Evolutionary conservation across 2,797 vertebrate genomes (phyloP).

Genomic region (Neosilurus hyrtlii): DNA sequence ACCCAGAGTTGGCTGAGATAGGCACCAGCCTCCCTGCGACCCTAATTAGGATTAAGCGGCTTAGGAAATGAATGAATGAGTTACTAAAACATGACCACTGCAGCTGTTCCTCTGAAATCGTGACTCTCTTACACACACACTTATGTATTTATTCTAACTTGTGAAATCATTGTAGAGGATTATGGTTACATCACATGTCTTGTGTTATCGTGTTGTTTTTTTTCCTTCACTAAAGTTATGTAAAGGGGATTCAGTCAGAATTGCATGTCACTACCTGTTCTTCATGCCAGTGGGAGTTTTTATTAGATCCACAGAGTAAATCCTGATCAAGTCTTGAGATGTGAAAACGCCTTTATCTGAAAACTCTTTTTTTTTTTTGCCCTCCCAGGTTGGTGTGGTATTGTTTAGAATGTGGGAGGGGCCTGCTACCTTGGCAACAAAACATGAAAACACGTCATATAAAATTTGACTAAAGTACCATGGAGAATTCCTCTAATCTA

Average conservation of each 20-base stretch:
- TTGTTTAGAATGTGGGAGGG: background rate
- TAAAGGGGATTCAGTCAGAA: background rate
- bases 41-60: too few species aligned
- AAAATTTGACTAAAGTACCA: background rate
- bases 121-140: background rate
- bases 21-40: too few species aligned
- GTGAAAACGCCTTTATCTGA: background rate
- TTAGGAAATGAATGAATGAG: too few species aligned
- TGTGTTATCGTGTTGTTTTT: background rate
- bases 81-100: too few species aligned
- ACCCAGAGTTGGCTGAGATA: too few species aligned
- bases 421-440: slow-evolving; percentile 2
- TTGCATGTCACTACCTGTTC: background rate
- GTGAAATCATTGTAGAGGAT: background rate
- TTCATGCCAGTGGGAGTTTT: background rate
- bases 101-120: too few species aligned
- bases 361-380: background rate
- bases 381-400: background rate
- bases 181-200: too few species aligned
- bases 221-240: background rate
- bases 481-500: background rate
- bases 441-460: slow-evolving; percentile 8
- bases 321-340: background rate
- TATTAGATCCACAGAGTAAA: background rate
- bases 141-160: background rate